Percentiles rank a stretch among this genome's conserved stretches.
Conservation (phyloP, 2,888 invertebrate genomes). For the Hypsopygia costalis region DNA sequence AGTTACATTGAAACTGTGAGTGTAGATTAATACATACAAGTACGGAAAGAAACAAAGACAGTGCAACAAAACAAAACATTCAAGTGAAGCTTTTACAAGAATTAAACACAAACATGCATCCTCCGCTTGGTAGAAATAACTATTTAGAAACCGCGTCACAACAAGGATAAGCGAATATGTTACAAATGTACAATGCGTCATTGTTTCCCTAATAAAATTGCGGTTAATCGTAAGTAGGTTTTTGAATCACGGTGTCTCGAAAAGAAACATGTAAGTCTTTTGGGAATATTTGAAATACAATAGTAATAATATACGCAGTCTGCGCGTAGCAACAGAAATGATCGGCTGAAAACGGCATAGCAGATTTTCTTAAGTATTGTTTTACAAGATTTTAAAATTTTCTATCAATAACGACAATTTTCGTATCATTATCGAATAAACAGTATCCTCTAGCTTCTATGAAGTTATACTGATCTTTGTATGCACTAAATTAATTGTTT, state of each 20-base stretch:
- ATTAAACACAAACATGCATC: conserved; percentile 33
- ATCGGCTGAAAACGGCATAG: too few relatives aligned
- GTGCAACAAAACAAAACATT: conserved; percentile 50
- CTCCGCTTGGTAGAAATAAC: conserved; percentile 40
- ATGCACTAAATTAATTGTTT: too few relatives aligned
- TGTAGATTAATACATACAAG: neutral
- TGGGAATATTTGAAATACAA: too few relatives aligned
- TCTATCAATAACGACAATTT: too few relatives aligned
- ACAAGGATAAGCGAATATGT: conserved; percentile 1
- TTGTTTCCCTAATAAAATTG: neutral
- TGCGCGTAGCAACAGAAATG: too few relatives aligned
- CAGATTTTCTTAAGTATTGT: too few relatives aligned
- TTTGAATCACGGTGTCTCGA: too few relatives aligned
- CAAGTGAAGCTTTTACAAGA: conserved; percentile 33
- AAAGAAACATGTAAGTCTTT: neutral
- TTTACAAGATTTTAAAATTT: too few relatives aligned
- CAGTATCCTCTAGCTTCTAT: too few relatives aligned
- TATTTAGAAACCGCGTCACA: conserved; percentile 17
- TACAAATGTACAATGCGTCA: conserved; percentile 1
- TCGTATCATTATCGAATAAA: too few relatives aligned
- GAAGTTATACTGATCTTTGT: too few relatives aligned
- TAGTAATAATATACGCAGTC: too few relatives aligned
- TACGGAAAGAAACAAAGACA: conserved; percentile 44
- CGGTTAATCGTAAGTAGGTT: neutral
- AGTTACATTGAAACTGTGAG: neutral